These are phyloP conservation scores for Mythimna vitellina DNA, from an alignment of 2,888 invertebrate genomes.

Conservation along the genomic window DNA sequence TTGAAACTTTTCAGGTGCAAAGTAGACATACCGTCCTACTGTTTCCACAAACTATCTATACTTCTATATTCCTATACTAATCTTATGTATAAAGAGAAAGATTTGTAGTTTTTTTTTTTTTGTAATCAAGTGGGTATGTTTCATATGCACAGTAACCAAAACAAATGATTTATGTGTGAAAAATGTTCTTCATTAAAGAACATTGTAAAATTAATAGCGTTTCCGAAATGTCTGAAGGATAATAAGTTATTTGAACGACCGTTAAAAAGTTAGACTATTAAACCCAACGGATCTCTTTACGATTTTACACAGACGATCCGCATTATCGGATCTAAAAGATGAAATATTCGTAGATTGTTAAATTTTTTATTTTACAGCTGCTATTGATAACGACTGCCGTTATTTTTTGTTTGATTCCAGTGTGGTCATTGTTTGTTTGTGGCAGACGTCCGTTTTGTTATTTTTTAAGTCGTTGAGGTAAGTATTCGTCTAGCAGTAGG, in stretches of 20 bases:
- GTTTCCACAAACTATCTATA: too few species aligned
- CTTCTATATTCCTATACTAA: too few species aligned
- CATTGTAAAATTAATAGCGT: conserved; percentile 44
- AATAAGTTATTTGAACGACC: conserved; percentile 61
- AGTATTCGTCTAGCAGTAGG: background rate
- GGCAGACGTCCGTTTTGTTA: background rate
- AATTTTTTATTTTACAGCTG: conserved; percentile 6
- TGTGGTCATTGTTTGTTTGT: background rate
- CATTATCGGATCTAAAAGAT: conserved; percentile 53
- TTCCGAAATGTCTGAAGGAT: conserved; percentile 49
- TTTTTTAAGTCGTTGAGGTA: background rate
- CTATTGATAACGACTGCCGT: background rate
- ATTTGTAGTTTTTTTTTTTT: too few species aligned
- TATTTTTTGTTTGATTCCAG: background rate
- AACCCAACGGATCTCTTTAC: conserved; percentile 56
- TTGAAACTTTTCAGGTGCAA: too few species aligned
- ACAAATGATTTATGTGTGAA: conserved; percentile 25
- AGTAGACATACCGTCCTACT: too few species aligned
- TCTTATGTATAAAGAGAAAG: too few species aligned
- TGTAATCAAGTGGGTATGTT: too few species aligned
- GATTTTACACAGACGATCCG: conserved; percentile 56
- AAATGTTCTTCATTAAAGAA: conserved; percentile 26
- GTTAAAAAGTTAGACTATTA: conserved; percentile 67
- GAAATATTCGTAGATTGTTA: conserved; percentile 34
- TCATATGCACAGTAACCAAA: background rate